Base-by-base conservation (phyloP, 92 coral and sea anemone species). In the Pocillopora meandrina region DNA sequence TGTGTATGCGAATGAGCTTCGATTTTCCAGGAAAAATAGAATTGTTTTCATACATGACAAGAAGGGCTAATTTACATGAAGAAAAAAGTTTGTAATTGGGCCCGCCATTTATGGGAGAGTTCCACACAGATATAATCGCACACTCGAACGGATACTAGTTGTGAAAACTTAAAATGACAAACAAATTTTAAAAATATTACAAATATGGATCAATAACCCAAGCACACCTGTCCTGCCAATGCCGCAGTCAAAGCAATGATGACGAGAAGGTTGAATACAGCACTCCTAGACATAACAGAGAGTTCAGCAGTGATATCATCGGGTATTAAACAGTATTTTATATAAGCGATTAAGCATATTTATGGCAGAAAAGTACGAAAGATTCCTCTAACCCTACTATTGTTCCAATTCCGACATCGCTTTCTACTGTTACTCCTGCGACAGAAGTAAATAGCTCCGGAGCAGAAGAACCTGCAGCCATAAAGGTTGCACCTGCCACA, bases 391-490 rank as follows among this genome's bases (percentile, higher is more conserved):
- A 96, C 99, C 99, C 99, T 61, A 96, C 99, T 74, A 96, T 94
- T 13, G 99, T 96, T 57, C 99, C 99, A 56, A 96, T 97, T 56
- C 99, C 99, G 33, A 96, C 98, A 81, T 96, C 99, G 72, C 99
- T 96, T 57, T 96, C 92, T 21, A 92, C 95, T 2, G 97, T 89
- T 20, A 94, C 99, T 52, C 99, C 99, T 61, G 94, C 99, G n/a
- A 96, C 97, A 58, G 99, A 96, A 20, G 99, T 95, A 74, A 96
- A 96, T 26, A 96, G 82, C 59, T 96, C 99, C 34, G 99, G 99
- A 60, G 99, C 99, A 63, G 99, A 96, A 18, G 99, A 96, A 26
- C 99, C 99, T 56, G 99, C 99, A 26, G 99, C 99, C 99, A 96
- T 96, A 81, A 96, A 96, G 21, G 99, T 96, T 76, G 99, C 99